Conservation (phyloP, 2,888 invertebrate species). For the Tiliacea aurago region DNA sequence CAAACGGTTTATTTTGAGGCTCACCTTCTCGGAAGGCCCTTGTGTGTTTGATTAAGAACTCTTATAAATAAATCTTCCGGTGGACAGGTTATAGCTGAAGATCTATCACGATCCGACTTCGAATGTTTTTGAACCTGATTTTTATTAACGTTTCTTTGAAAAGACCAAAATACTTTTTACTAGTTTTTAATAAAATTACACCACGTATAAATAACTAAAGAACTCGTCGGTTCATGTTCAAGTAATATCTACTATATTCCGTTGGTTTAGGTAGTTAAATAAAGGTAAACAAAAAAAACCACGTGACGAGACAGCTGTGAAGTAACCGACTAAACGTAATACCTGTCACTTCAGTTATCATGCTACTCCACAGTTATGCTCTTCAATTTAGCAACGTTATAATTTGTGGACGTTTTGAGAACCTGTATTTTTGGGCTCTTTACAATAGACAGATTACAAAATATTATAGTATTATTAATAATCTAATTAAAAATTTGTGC, state of each 20-base stretch:
- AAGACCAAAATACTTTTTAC: conserved; percentile 22
- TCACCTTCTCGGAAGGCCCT: conserved; percentile 81
- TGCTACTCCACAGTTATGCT: no score
- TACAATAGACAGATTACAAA: no score
- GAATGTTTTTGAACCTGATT: conserved; percentile 40
- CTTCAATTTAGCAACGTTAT: no score
- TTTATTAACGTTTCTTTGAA: conserved; percentile 28
- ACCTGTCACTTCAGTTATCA: no score
- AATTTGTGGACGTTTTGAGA: no score
- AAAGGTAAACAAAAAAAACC: no score
- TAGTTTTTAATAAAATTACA: neutral
- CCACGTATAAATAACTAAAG: neutral
- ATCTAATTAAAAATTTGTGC: no score
- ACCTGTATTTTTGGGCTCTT: no score
- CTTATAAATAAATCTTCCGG: conserved; percentile 79
- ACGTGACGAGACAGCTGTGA: no score
- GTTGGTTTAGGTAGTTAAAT: no score
- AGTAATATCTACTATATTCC: neutral
- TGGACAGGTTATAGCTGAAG: conserved; percentile 68
- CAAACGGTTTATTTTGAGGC: conserved; percentile 78
- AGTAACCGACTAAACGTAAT: no score
- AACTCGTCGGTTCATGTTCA: neutral
- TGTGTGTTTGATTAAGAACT: conserved; percentile 84
- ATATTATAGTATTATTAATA: no score
- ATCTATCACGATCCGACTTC: conserved; percentile 55